Conservation (phyloP, 53 echinoderm and acorn worm species). For the Henricia sp. region DNA sequence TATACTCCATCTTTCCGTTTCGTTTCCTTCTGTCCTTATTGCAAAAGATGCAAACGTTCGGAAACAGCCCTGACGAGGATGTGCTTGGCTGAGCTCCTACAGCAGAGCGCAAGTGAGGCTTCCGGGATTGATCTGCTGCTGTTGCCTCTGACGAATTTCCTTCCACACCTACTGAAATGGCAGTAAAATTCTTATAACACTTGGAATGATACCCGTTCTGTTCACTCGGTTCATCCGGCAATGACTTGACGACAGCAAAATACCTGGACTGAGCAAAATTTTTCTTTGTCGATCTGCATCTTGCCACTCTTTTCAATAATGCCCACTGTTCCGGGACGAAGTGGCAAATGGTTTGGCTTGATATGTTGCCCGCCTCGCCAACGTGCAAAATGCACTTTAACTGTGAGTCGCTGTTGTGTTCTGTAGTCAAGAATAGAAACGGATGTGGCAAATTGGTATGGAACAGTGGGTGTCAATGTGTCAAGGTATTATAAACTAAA, state of each 20-base stretch:
- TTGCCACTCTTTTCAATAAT: too few relatives aligned
- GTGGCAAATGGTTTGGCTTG: too few relatives aligned
- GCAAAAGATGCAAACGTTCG: conserved; percentile 17
- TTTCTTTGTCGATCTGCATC: not conserved
- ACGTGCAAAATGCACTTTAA: too few relatives aligned
- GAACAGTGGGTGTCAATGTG: too few relatives aligned
- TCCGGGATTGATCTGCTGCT: not conserved
- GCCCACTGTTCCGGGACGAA: too few relatives aligned
- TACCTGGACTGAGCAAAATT: conserved; percentile 8
- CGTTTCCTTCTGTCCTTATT: not conserved
- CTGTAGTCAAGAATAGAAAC: too few relatives aligned
- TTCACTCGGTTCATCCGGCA: not conserved
- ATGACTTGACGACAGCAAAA: conserved; percentile 3
- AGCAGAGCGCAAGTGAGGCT: conserved; percentile 10
- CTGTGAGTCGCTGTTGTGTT: too few relatives aligned
- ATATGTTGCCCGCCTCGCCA: too few relatives aligned
- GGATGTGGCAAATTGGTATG: too few relatives aligned
- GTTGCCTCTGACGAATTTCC: not conserved
- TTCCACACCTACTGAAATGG: not conserved
- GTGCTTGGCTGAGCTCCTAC: not conserved
- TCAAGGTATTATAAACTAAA: too few relatives aligned
- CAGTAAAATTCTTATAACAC: conserved; percentile 5
- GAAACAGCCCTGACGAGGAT: conserved; percentile 18
- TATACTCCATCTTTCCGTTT: too few relatives aligned
- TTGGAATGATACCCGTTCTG: conserved; percentile 2